Percentiles rank a stretch among this genome's conserved stretches.
These are phyloP conservation scores for Luscinia megarhynchos DNA, from an alignment of 2,797 vertebrate genomes.

Conservation along the genomic window DNA sequence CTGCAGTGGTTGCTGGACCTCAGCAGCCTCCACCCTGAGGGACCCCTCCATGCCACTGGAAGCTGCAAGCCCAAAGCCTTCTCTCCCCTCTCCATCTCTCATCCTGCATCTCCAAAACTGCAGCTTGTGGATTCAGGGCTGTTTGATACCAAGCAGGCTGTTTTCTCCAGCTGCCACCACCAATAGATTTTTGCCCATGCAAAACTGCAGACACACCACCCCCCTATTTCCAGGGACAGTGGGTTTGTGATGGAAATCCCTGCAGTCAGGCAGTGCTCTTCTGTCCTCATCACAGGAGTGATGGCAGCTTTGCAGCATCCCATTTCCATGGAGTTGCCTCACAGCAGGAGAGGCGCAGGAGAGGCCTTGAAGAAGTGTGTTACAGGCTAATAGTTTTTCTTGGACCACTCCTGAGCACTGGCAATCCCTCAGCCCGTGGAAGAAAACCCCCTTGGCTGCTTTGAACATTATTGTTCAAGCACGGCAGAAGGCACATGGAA, in stretches of 20 bases:
- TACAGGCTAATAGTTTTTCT: background rate
- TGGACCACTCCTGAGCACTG: background rate
- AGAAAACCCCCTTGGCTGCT: background rate
- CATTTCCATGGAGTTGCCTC: background rate
- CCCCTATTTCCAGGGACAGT: accelerated
- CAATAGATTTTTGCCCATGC: accelerated
- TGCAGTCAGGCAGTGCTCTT: background rate
- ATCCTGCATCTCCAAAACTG: background rate
- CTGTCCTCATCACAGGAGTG: background rate
- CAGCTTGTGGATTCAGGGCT: background rate
- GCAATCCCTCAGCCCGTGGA: background rate
- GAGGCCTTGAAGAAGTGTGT: background rate
- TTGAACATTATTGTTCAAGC: background rate
- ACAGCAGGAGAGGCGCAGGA: accelerated
- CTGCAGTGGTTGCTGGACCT: background rate
- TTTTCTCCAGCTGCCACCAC: background rate
- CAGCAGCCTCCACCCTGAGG: accelerated
- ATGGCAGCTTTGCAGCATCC: background rate
- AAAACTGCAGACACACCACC: background rate
- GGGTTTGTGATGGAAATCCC: accelerated
- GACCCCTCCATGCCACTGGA: background rate
- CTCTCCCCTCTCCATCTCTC: background rate
- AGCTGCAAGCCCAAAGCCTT: background rate
- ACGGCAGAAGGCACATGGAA: background rate
- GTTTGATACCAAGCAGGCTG: background rate